phyloP scores from a whole-genome alignment of 2,797 vertebrate genomes.

The Malurus splendens region DNA sequence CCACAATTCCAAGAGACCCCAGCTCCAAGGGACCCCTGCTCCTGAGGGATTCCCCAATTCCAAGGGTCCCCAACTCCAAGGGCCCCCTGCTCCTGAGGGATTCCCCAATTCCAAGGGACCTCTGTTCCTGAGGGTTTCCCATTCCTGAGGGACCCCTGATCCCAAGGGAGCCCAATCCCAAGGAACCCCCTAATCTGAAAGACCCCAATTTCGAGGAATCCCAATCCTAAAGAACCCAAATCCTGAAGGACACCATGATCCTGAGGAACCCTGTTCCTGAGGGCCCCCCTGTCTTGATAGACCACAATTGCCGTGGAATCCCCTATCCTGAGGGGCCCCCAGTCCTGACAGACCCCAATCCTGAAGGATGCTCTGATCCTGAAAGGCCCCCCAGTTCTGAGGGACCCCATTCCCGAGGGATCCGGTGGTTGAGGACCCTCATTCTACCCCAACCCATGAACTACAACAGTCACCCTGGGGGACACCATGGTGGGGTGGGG shows the following conservation, averaged over 20 bases:
- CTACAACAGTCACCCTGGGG: not conserved
- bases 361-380: no score
- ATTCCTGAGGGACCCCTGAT: not conserved
- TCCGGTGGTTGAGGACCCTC: fast-evolving
- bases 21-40: not conserved
- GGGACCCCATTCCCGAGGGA: not conserved
- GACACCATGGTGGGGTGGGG: not conserved
- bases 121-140: no score
- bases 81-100: fast-evolving
- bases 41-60: not conserved
- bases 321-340: no score
- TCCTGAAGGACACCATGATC: no score
- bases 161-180: not conserved
- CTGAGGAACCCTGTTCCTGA: no score
- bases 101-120: not conserved
- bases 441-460: not conserved
- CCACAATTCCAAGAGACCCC: not conserved
- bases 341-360: not conserved
- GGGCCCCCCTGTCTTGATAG: no score
- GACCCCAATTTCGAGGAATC: not conserved
- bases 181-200: not conserved
- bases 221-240: no score
- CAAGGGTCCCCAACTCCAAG: not conserved
- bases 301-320: no score
- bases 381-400: no score